Evolutionary conservation across 1,140 invertebrate genomes (phyloP), one percentile per base, ranked within the genome.

Genomic region (Cylas formicarius): DNA sequence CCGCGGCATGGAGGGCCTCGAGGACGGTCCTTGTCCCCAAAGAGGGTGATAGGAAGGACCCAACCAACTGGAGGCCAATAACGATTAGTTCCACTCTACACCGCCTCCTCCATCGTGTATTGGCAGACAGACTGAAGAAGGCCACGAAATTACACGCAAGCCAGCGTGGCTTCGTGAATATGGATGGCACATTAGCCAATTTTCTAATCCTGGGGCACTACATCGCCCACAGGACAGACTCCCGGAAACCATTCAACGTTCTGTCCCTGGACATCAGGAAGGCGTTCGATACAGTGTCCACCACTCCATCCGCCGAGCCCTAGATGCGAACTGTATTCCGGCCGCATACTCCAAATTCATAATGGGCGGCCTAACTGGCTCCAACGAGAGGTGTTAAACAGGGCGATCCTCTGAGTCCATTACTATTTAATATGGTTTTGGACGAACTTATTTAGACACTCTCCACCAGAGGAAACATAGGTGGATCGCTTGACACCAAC

Each of bases 381-480:
- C 51, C 3, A 34, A 28, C 0, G 0, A 49, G 58, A 16, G 72
- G 72, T 0, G 72, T 73, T 1, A 65, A 69, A 27, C 73, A 75
- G 43, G 72, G 74, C 0, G 72, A 75, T 37, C 67, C 71, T 0
- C 54, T 75, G 2, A 66, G 61, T 0, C 68, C 71, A 0, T 13
- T 71, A 2, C 51, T 74, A 2, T 75, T 74, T 41, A 74, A 72
- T 44, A 29, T 68, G 20, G 65, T 66, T 0, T 56, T 74, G 27
- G 68, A 75, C 31, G 48, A 61, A 2, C 35, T 68, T 0, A 40
- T 73, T 2, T 24, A 19, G 2, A 21, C 11, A 2, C 26, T 55
- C 1, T 35, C 50, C 10, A 10, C 3, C 16, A 10, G 18, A 10
- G 6, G 3, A 4, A 2, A 1, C 0, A 10, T 29, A 23, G 19